A percentile compares a stretch with the other conserved stretches of the same genome.
These are phyloP conservation scores for Agriopis aurantiaria DNA, from an alignment of 2,888 invertebrate species.

Conservation along the genomic window DNA sequence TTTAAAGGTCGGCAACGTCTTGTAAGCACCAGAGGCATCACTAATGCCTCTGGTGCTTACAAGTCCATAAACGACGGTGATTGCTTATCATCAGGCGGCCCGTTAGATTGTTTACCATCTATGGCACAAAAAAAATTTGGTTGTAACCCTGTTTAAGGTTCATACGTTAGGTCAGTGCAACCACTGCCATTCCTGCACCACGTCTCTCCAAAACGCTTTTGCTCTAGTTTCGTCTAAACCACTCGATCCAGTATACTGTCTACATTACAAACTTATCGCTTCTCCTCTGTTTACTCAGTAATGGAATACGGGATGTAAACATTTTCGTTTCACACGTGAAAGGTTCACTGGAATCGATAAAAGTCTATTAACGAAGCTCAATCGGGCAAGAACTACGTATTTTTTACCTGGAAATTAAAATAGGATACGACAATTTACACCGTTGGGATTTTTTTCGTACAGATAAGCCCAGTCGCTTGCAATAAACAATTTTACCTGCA, in stretches of 20 bases:
- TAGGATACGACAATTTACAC: background rate
- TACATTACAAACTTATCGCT: conserved; percentile 13
- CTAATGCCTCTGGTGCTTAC: too few relatives aligned
- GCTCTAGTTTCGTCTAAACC: background rate
- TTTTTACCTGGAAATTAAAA: conserved; percentile 26
- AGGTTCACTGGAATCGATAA: conserved; percentile 40
- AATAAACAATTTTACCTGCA: too few relatives aligned
- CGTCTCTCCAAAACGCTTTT: background rate
- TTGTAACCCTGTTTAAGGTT: too few relatives aligned
- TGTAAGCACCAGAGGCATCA: too few relatives aligned
- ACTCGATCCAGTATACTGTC: conserved; percentile 19
- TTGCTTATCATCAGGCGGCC: too few relatives aligned
- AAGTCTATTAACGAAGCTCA: conserved; percentile 43
- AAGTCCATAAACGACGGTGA: too few relatives aligned
- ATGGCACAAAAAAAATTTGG: too few relatives aligned
- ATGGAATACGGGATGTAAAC: conserved; percentile 47
- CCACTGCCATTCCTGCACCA: too few relatives aligned
- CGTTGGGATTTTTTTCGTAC: background rate
- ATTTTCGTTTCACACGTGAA: conserved; percentile 40
- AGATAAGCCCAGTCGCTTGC: too few relatives aligned
- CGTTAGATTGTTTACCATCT: too few relatives aligned
- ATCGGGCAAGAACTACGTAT: conserved; percentile 32
- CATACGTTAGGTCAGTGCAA: too few relatives aligned
- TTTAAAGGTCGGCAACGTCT: too few relatives aligned
- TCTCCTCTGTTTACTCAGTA: conserved; percentile 46